phyloP scores from a whole-genome alignment of 2,797 vertebrate species.

The Erethizon dorsatum region DNA sequence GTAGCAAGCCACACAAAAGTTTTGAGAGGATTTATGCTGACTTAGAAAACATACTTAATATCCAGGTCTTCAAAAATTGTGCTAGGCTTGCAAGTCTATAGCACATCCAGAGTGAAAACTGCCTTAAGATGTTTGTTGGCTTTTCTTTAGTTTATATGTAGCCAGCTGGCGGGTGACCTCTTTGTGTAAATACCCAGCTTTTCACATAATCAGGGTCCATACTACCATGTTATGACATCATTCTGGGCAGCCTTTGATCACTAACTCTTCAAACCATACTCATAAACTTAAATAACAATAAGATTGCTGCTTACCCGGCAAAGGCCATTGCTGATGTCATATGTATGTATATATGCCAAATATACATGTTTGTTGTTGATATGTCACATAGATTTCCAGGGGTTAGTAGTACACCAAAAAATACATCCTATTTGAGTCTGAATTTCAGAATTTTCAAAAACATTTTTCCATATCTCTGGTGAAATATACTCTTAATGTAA shows the following conservation, averaged over 20 bases:
- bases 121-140: conserved; percentile 75
- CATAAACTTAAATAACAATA: conserved; percentile 52
- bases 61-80: conserved; percentile 70
- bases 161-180: conserved; percentile 82
- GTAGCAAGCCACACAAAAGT: conserved; percentile 27
- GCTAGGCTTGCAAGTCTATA: conserved; percentile 71
- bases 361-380: not conserved
- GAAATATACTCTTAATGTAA: conserved; percentile 39
- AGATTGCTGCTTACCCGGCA: conserved; percentile 10
- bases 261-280: conserved; percentile 42
- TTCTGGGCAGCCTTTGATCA: conserved; percentile 65
- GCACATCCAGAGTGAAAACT: conserved; percentile 69
- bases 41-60: conserved; percentile 73
- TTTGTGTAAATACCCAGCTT: conserved; percentile 77
- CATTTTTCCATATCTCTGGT: not conserved
- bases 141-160: conserved; percentile 81
- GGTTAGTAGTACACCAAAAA: not conserved
- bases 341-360: not conserved
- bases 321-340: not conserved
- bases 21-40: conserved; percentile 71
- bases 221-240: conserved; percentile 72
- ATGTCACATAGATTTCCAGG: not conserved
- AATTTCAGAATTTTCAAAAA: conserved; percentile 41
- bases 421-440: not conserved
- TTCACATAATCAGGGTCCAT: conserved; percentile 76